These are phyloP conservation scores for Mesocricetus auratus DNA, from an alignment of 2,113 vertebrate genomes.

Conservation along the genomic window DNA sequence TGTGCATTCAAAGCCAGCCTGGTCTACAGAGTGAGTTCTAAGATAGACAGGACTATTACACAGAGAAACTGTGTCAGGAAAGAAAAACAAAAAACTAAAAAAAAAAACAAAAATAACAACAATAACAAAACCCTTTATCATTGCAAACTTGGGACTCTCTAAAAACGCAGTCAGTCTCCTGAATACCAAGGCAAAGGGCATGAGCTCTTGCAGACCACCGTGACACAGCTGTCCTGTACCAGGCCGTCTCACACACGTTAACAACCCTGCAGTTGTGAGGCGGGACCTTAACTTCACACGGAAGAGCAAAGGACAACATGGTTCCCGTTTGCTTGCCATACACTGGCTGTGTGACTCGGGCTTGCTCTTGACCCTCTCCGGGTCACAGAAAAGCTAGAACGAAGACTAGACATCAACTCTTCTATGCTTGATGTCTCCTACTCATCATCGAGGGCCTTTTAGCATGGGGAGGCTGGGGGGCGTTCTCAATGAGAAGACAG, in stretches of 20 bases:
- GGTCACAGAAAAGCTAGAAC: not conserved
- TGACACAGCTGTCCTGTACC: not conserved
- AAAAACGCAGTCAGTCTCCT: not conserved
- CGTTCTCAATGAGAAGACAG: not conserved
- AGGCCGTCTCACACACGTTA: not conserved
- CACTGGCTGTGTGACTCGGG: not conserved
- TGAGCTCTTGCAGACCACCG: rapidly evolving
- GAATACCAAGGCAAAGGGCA: rapidly evolving
- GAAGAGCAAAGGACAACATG: not conserved
- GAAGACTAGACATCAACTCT: not conserved
- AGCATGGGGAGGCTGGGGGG: not conserved
- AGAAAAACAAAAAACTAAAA: not conserved
- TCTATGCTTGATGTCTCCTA: rapidly evolving
- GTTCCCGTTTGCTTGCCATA: not conserved
- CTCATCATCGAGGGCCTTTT: not conserved
- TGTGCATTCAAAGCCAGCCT: not conserved
- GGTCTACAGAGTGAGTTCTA: not conserved
- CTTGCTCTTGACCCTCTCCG: not conserved
- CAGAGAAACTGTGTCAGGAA: not conserved
- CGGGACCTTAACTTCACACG: not conserved
- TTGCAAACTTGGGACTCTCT: not conserved
- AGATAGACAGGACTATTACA: not conserved
- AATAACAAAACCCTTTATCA: not conserved
- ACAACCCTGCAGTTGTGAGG: not conserved
- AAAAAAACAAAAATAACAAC: too few relatives aligned